These are phyloP conservation scores for Whitmania pigra DNA, from an alignment of 1,140 invertebrate species.

Conservation along the genomic window DNA sequence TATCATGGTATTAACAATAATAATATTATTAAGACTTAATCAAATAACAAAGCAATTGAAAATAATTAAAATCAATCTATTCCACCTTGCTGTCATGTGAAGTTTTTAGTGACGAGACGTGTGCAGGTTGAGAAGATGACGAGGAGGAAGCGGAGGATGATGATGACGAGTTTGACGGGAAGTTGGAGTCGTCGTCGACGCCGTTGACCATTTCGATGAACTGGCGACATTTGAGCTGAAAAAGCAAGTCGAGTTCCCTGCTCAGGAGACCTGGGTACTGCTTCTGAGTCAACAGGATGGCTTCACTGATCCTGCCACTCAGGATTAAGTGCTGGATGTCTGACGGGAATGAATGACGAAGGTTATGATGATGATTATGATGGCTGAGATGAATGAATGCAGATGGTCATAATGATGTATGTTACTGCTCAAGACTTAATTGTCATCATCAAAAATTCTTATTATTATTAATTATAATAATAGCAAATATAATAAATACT, in stretches of 20 bases:
- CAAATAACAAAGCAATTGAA: too few relatives aligned
- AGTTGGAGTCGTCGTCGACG: constrained; percentile 32
- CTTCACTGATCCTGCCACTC: constrained; percentile 80
- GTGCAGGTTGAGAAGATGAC: constrained; percentile 10
- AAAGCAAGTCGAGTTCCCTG: constrained; percentile 73
- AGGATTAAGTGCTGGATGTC: constrained; percentile 84
- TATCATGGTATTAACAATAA: too few relatives aligned
- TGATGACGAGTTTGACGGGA: neutral
- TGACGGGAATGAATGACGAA: constrained; percentile 34
- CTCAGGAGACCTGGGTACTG: constrained; percentile 81
- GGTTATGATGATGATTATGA: constrained; percentile 41
- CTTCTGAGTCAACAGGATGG: constrained; percentile 73
- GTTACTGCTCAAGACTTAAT: too few relatives aligned
- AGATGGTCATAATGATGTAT: too few relatives aligned
- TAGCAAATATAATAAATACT: too few relatives aligned
- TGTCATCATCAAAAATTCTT: too few relatives aligned
- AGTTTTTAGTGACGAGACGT: too few relatives aligned
- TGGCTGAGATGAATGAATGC: constrained; percentile 50
- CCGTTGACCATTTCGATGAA: constrained; percentile 72
- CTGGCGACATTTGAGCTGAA: constrained; percentile 88
- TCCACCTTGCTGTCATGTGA: too few relatives aligned
- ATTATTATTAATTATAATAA: too few relatives aligned
- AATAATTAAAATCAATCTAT: too few relatives aligned
- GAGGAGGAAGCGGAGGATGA: constrained; percentile 20
- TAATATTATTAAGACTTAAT: too few relatives aligned